Evolutionary conservation across 2,113 vertebrate genomes (phyloP), one percentile per base, ranked within the genome.

Genomic region (Phyllopteryx taeniolatus): DNA sequence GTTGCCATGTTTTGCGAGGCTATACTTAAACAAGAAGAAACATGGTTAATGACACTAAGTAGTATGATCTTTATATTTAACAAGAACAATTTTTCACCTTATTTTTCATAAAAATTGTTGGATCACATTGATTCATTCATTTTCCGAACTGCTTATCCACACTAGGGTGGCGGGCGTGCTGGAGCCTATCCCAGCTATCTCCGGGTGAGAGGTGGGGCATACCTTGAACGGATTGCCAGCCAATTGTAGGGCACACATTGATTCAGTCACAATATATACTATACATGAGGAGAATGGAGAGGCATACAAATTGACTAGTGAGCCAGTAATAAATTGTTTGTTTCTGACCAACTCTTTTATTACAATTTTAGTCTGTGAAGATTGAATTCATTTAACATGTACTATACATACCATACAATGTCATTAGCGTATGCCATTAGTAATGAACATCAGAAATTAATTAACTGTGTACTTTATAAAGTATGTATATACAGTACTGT

Each of bases 61-160:
- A 17, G 31, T n/a, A 11, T 63, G 49, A 70, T 75, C 9, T 43
- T 64, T 68, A 19, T n/a, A 63, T 70, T 65, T 27, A 27, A 27
- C 27, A 27, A 27, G 67, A 76, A 77, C 4, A 2, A 33, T 56
- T 67, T 53, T 64, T 70, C 22, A 53, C 67, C 78, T 70, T 15
- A 74, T 69, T 0, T 65, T 77, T 77, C 46, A 56, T 44, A 42
- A 67, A 31, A 63, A 54, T 22, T 27, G 12, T 76, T 73, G 73
- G 59, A 74, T 72, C 70, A 27, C 35, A 86, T 67, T 46, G 59
- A 72, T 74, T 76, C 1, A 72, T 69, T 74, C 27, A 27, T 27
- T 27, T 27, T 27, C 27, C 27, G 27, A 27, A 27, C 27, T 27
- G 27, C 27, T 27, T 27, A 27, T 27, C 27, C 27, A 27, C 27